Evolutionary conservation across 2,113 vertebrate genomes (phyloP).

Genomic region (Carassius carassius): DNA sequence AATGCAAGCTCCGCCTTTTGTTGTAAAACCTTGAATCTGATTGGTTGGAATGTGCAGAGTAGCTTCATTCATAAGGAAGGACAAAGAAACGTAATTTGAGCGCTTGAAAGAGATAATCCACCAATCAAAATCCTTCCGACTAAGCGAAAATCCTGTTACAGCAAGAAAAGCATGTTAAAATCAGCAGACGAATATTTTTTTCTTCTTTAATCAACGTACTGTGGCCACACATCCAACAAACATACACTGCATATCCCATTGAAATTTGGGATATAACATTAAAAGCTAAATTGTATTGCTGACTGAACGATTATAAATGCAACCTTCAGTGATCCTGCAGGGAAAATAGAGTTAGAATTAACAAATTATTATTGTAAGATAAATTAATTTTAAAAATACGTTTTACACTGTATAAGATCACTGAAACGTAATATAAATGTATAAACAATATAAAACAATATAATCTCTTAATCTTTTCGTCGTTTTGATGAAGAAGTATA

Average conservation of each 20-base stretch:
- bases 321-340: too few species aligned
- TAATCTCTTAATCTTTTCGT: neutral
- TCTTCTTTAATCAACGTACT: too few species aligned
- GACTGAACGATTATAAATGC: too few species aligned
- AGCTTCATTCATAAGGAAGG: slow-evolving; percentile 90
- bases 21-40: slow-evolving; percentile 60
- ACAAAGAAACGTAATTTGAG: slow-evolving; percentile 86
- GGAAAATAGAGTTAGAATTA: neutral
- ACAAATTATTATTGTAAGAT: neutral
- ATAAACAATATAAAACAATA: neutral
- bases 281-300: too few species aligned
- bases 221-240: too few species aligned
- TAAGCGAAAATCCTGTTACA: slow-evolving; percentile 71
- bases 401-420: neutral
- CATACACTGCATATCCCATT: neutral
- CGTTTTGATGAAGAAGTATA: neutral
- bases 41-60: slow-evolving; percentile 73
- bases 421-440: neutral
- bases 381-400: neutral
- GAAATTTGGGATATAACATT: too few species aligned
- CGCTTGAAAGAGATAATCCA: slow-evolving; percentile 75
- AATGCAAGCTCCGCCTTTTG: slow-evolving; percentile 68
- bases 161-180: slow-evolving; percentile 72
- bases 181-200: slow-evolving; percentile 54
- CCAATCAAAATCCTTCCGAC: slow-evolving; percentile 76